Base-by-base conservation (phyloP, 2,113 vertebrate species). In the Bubo scandiacus region DNA sequence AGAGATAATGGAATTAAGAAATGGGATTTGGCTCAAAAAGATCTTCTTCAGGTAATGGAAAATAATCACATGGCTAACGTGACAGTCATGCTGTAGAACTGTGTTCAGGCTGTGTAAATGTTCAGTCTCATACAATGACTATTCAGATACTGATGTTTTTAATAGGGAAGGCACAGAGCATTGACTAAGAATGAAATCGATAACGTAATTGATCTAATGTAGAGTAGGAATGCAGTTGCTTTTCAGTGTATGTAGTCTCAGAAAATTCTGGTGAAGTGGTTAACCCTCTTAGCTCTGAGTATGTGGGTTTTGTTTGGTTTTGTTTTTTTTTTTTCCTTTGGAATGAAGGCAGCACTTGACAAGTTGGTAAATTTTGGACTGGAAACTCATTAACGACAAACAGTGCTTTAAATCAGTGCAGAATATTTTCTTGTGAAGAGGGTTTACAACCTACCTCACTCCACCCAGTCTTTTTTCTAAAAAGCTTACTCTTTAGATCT, bases 1-100 rank as follows among this genome's bases (percentile, higher is more conserved):
- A 99, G 99, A 97, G 99, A 99, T 89, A 99, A 98, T 61, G 98
- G 98, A 96, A 99, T 99, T 97, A 99, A 99, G 96, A 99, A 99
- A 95, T 99, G 99, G 99, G 99, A 99, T 93, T 97, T 99, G 70
- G 93, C 98, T 81, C 98, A 98, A 86, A 99, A 99, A 97, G 98
- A 98, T 43, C 98, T 99, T 78, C 97, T 99, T 89, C 99, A 99
- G 99, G 99, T 99, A 98, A 92, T 66, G 21, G 52, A 81, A 59
- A 59, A 79, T 73, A 93, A 81, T 59, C 18, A 86, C 1, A 25
- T 6, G 9, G 65, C 29, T 78, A 40, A 43, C 66, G 15, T 78
- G 29, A 59, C 26, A 30, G 43, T 81, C 23, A 11, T 3, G 5
- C 40, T 74, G 49, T 90, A 90, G 29, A 89, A 45, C 23, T 72